A percentile compares a stretch with the other conserved stretches of the same genome.
These are phyloP conservation scores for Philopedon plagiatum DNA, from an alignment of 2,888 invertebrate genomes.

Conservation along the genomic window DNA sequence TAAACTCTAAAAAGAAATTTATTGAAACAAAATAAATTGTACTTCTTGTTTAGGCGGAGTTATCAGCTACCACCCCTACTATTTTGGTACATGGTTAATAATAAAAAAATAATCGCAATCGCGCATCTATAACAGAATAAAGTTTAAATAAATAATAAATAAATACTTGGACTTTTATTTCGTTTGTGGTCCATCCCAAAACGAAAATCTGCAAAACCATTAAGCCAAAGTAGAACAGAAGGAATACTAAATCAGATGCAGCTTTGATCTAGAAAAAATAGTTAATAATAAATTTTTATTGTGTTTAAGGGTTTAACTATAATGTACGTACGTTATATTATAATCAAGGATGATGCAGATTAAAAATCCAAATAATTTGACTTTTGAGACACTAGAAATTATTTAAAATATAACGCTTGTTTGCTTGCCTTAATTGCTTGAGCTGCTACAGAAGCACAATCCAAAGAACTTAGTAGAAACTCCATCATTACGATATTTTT, in stretches of 20 bases:
- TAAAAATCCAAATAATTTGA: too few relatives aligned
- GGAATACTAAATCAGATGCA: conserved; percentile 11
- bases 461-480: conserved; percentile 23
- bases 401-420: background rate
- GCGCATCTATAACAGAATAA: too few relatives aligned
- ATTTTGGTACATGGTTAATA: too few relatives aligned
- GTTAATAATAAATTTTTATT: background rate
- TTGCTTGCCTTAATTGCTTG: background rate
- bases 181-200: conserved; percentile 60
- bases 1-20: conserved; percentile 54
- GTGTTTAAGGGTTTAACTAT: too few relatives aligned
- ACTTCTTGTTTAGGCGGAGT: too few relatives aligned
- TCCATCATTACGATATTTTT: conserved; percentile 22
- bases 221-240: conserved; percentile 22
- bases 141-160: too few relatives aligned
- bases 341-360: too few relatives aligned
- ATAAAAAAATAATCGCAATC: too few relatives aligned
- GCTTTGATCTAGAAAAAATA: background rate
- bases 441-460: conserved; percentile 7
- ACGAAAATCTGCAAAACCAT: conserved; percentile 55
- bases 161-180: conserved; percentile 57
- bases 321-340: too few relatives aligned
- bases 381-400: background rate
- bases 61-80: too few relatives aligned
- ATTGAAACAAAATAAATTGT: too few relatives aligned